Percentiles rank a stretch among this genome's conserved stretches.
These are phyloP conservation scores for Druceiella hillmani DNA, from an alignment of 2,888 invertebrate species.

Conservation along the genomic window DNA sequence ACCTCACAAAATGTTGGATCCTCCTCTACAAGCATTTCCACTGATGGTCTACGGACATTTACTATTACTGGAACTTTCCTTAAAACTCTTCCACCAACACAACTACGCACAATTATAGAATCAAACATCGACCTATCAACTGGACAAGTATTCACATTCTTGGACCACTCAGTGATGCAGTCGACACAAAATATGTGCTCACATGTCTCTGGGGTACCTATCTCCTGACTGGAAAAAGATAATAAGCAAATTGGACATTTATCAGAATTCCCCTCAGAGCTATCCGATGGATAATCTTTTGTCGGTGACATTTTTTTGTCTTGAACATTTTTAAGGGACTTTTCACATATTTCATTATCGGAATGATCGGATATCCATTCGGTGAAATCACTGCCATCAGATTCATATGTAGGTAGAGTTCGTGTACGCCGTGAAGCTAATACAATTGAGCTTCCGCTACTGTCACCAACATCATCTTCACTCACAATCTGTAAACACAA, in stretches of 20 bases:
- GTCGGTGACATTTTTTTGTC: neutral
- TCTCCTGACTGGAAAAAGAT: constrained; percentile 68
- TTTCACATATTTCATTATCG: constrained; percentile 14
- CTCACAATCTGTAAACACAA: constrained; percentile 46
- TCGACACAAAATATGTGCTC: constrained; percentile 86
- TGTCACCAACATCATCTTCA: constrained; percentile 43
- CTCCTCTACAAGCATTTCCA: constrained; percentile 46
- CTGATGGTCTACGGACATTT: constrained; percentile 44
- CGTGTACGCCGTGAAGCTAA: constrained; percentile 32
- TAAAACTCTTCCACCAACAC: constrained; percentile 60
- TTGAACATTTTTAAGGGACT: neutral
- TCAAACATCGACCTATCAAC: constrained; percentile 81
- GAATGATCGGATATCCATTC: constrained; percentile 33
- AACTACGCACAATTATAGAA: constrained; percentile 66
- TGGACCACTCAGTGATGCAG: constrained; percentile 92
- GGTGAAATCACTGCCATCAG: constrained; percentile 36
- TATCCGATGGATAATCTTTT: constrained; percentile 43
- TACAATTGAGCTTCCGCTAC: constrained; percentile 39
- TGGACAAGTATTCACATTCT: constrained; percentile 92
- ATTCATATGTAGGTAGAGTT: constrained; percentile 35
- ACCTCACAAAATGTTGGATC: constrained; percentile 75
- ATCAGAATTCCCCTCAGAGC: constrained; percentile 67
- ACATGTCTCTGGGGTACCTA: constrained; percentile 82
- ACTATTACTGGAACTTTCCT: constrained; percentile 61
- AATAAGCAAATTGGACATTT: constrained; percentile 89